A percentile compares a stretch with the other conserved stretches of the same genome.
Conservation (phyloP, 2,888 invertebrate species). For the Andricus quercusramuli region DNA sequence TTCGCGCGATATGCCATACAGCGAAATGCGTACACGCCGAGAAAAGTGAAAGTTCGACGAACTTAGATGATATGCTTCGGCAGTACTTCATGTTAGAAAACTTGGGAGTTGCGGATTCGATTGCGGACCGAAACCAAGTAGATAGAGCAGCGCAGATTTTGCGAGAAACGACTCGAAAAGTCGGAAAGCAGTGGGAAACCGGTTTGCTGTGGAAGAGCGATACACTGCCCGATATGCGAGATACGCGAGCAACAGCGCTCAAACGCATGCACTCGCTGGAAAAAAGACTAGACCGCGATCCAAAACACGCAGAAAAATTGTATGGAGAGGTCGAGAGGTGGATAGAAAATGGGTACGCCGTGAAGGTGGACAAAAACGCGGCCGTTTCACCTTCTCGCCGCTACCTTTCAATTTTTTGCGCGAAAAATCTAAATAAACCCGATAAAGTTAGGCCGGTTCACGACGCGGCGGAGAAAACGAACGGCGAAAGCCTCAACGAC, state of each 20-base stretch:
- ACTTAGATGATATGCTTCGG: background rate
- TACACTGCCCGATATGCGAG: background rate
- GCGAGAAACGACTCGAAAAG: background rate
- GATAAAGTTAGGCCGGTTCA: no score
- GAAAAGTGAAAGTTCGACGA: no score
- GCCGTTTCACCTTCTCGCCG: no score
- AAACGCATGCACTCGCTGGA: background rate
- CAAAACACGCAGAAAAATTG: slow-evolving; percentile 10
- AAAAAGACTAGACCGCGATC: background rate
- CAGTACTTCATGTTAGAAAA: background rate
- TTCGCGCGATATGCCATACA: no score
- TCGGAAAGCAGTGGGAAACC: background rate
- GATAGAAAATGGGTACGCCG: no score
- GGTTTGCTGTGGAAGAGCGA: background rate
- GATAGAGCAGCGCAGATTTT: background rate
- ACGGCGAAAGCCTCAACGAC: no score
- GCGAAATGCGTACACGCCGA: background rate
- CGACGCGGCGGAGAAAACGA: no score
- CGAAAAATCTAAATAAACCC: no score
- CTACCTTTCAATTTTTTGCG: no score
- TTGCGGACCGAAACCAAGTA: background rate
- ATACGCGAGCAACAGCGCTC: background rate
- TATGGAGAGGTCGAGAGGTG: background rate
- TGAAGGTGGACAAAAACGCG: no score
- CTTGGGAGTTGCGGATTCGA: background rate